phyloP scores from a whole-genome alignment of 2,113 vertebrate genomes.

The Hemiprocne comata region DNA sequence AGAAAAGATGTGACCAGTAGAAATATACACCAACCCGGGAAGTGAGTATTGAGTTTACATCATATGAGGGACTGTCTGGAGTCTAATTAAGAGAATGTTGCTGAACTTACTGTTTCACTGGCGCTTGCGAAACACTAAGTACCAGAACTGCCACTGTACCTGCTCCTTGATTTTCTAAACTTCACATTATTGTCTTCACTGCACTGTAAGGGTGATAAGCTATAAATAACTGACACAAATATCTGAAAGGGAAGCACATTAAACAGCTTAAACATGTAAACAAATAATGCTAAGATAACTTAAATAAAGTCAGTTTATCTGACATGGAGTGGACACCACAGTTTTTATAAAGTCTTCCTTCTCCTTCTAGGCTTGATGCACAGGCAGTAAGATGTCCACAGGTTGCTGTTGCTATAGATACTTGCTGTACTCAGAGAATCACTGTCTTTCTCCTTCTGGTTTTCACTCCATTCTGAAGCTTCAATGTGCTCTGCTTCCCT shows the following conservation, averaged over 20 bases:
- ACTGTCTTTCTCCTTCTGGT: slow-evolving; percentile 69
- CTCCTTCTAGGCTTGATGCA: slow-evolving; percentile 76
- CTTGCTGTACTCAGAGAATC: slow-evolving; percentile 69
- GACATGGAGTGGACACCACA: neutral
- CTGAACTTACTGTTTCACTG: slow-evolving; percentile 25
- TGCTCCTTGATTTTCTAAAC: slow-evolving; percentile 34
- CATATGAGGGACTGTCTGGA: neutral
- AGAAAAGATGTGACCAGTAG: neutral
- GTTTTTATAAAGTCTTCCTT: slow-evolving; percentile 78
- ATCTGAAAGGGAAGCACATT: slow-evolving; percentile 47
- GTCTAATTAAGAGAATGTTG: neutral
- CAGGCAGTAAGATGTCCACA: slow-evolving; percentile 73
- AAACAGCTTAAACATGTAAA: slow-evolving; percentile 18
- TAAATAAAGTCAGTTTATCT: neutral
- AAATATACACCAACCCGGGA: neutral
- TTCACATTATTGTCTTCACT: slow-evolving; percentile 42
- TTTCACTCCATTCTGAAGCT: slow-evolving; percentile 54
- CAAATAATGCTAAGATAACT: slow-evolving; percentile 36
- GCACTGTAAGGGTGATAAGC: slow-evolving; percentile 9
- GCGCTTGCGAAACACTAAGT: neutral
- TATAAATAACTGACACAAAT: slow-evolving; percentile 43
- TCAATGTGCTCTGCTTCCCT: slow-evolving; percentile 60
- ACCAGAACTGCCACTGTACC: slow-evolving; percentile 44
- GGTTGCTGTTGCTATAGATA: slow-evolving; percentile 65
- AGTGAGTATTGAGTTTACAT: neutral